These are phyloP conservation scores for Drosophila quasianomalipes DNA, from an alignment of 2,888 invertebrate genomes.

Conservation along the genomic window DNA sequence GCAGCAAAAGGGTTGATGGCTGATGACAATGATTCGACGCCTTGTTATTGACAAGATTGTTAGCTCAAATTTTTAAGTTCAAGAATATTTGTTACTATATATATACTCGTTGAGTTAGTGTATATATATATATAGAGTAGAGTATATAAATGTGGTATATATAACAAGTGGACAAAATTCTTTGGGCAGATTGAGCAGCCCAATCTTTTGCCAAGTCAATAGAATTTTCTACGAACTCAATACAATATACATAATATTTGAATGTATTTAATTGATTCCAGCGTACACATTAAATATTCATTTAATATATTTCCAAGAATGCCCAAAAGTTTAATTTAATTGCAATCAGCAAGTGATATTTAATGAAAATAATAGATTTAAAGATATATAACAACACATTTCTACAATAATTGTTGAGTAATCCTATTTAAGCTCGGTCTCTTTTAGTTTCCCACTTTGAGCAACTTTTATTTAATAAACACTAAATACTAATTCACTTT, in stretches of 20 bases:
- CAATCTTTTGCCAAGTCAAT: not conserved
- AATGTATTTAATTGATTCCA: not conserved
- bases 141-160: not conserved
- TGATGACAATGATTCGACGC: not conserved
- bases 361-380: not conserved
- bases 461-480: conserved; percentile 5
- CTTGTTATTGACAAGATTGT: not conserved
- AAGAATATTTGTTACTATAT: not conserved
- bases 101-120: not conserved
- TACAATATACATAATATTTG: not conserved
- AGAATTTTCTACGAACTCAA: not conserved
- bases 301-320: not conserved
- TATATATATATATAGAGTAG: not conserved
- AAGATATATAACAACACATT: not conserved
- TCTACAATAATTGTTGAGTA: not conserved
- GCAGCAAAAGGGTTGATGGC: not conserved
- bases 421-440: not conserved
- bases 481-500: conserved; percentile 10
- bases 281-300: not conserved
- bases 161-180: not conserved
- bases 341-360: too few relatives aligned
- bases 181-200: not conserved
- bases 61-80: not conserved
- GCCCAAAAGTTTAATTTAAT: not conserved
- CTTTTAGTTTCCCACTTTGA: not conserved